phyloP scores from a whole-genome alignment of 2,113 vertebrate species.

The Numida meleagris region DNA sequence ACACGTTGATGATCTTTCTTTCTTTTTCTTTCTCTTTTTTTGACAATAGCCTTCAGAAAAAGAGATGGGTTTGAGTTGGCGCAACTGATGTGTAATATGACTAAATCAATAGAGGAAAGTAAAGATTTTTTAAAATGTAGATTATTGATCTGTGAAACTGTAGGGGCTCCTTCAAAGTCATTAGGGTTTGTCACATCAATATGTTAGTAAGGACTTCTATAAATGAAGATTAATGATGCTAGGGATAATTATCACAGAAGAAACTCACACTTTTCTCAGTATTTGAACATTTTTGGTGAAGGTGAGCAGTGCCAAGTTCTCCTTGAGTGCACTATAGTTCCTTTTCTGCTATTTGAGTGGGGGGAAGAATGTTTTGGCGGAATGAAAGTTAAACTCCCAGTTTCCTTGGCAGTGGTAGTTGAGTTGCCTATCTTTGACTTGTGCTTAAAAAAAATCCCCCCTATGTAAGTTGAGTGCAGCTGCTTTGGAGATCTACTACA shows the following conservation, averaged over 20 bases:
- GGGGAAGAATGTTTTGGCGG: not conserved
- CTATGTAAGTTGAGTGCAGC: not conserved
- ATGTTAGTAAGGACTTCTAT: constrained; percentile 1
- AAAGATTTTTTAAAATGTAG: constrained; percentile 29
- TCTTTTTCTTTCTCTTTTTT: not conserved
- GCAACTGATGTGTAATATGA: not conserved
- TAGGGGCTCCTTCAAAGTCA: constrained; percentile 10
- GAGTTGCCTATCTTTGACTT: not conserved
- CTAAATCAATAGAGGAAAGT: constrained; percentile 16
- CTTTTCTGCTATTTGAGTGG: not conserved
- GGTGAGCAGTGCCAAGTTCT: not conserved
- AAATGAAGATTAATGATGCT: constrained; percentile 43
- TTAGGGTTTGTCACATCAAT: not conserved
- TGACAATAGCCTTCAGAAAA: not conserved
- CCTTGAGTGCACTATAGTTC: not conserved
- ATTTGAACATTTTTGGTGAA: constrained; percentile 9
- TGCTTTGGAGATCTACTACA: not conserved
- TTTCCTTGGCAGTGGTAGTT: not conserved
- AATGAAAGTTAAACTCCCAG: not conserved
- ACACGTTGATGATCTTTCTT: not conserved
- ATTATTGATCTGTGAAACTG: constrained; percentile 36
- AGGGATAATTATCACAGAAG: not conserved
- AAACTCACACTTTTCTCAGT: not conserved
- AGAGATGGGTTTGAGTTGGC: not conserved
- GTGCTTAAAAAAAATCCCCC: not conserved